Evolutionary conservation across 2,113 vertebrate genomes (phyloP), one percentile per base, ranked within the genome.

Genomic region (Psilopsiagon aymara): DNA sequence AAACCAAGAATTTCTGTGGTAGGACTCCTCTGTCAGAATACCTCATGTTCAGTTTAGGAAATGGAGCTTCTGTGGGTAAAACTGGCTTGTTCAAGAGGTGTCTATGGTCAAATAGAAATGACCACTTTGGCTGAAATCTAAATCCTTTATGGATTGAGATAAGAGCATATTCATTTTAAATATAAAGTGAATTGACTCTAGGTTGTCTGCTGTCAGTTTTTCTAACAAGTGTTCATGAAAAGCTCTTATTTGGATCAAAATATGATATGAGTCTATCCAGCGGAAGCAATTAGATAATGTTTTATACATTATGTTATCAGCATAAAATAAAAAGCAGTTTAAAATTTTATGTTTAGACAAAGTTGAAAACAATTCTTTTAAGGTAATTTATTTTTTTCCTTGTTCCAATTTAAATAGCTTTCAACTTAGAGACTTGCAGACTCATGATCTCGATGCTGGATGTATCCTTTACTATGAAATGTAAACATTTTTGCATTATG

Each of bases 391-490:
- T n/a, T 77, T 87, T 92, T 82, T 92, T 82, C 8, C 14, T 95
- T 93, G 92, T 86, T 80, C 49, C 96, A 39, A 85, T 91, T 94
- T 94, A 79, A 66, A 88, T 98, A 99, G 99, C 99, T 92, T 99
- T 99, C 97, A 99, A 98, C 96, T 70, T 99, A 96, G 99, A 99
- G 88, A 99, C 99, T 21, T 99, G 99, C 96, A 98, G 98, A 64
- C 98, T 99, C 91, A 99, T 99, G 99, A 98, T 99, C 96, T 98
- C 97, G 83, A 99, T 99, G 99, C 93, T 99, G 97, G 99, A 99
- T 78, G 99, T 99, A 99, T 99, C 99, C 98, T 99, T 99, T 96
- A 9, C 8, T 51, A 18, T 10, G n/a, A 75, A 90, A 59, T 53
- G 24, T 43, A 73, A 95, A 70, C 7, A n/a, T 62, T 71, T 91